phyloP scores from a whole-genome alignment of 1,140 invertebrate species.

The Drosophila sucinea region DNA sequence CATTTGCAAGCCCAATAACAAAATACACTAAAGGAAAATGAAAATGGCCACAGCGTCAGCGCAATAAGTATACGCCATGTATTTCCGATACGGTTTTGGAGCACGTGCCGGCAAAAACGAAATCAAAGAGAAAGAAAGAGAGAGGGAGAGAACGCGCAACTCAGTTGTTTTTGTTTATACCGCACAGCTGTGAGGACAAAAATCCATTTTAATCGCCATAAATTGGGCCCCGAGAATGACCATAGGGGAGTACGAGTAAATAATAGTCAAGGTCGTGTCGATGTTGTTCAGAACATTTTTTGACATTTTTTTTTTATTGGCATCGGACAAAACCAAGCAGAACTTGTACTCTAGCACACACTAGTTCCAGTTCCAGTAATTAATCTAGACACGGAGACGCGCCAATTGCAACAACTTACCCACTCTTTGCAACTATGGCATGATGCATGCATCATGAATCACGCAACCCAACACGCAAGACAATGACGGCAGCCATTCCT shows the following conservation, averaged over 20 bases:
- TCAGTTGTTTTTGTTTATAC: constrained; percentile 65
- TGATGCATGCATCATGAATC: constrained; percentile 69
- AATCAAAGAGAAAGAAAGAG: neutral
- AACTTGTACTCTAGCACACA: constrained; percentile 1
- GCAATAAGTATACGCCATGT: constrained; percentile 78
- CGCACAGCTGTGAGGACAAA: constrained; percentile 72
- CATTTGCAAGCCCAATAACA: constrained; percentile 42
- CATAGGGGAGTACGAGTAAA: constrained; percentile 23
- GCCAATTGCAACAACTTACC: constrained; percentile 47
- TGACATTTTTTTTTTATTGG: constrained; percentile 57
- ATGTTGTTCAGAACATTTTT: constrained; percentile 46
- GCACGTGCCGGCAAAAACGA: constrained; percentile 54
- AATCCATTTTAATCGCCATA: constrained; percentile 65
- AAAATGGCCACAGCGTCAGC: constrained; percentile 77
- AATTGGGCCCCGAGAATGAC: constrained; percentile 39
- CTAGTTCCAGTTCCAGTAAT: constrained; percentile 63
- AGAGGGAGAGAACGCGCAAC: constrained; percentile 8
- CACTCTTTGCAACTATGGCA: constrained; percentile 43
- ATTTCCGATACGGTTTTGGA: constrained; percentile 44
- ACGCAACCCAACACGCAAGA: constrained; percentile 72
- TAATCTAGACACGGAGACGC: constrained; percentile 71
- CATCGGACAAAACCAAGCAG: constrained; percentile 26
- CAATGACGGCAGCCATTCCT: constrained; percentile 62
- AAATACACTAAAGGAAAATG: constrained; percentile 21
- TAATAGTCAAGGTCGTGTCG: constrained; percentile 54